Evolutionary conservation across 1,140 invertebrate species (phyloP), one percentile per base, ranked within the genome.

Genomic region (Capitella teleta): DNA sequence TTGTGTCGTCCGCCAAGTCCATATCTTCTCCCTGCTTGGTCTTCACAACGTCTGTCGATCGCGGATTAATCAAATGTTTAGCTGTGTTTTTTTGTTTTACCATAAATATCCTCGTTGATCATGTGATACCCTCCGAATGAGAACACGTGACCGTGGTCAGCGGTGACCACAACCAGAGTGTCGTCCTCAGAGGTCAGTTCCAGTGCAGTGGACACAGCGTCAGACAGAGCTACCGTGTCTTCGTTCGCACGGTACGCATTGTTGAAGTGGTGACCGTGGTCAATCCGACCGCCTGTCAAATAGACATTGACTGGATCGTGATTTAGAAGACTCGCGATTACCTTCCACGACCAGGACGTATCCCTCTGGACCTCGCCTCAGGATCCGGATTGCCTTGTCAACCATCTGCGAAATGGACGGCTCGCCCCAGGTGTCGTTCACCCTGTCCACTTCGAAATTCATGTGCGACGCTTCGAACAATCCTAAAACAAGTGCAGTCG

Each of bases 271-370:
- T 95, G 87, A 1, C 82, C 86, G 57, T 82, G 81, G 68, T 95
- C 91, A 34, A 96, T 92, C 23, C 64, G 56, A 6, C 74, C 76
- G 68, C 66, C 72, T 62, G 38, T n/a, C n/a, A n/a, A n/a, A n/a
- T n/a, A n/a, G n/a, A n/a, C n/a, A n/a, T n/a, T n/a, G n/a, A n/a
- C n/a, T n/a, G n/a, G n/a, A n/a, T n/a, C n/a, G n/a, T n/a, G n/a
- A n/a, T n/a, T n/a, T n/a, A n/a, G n/a, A n/a, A n/a, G n/a, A n/a
- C n/a, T n/a, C n/a, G n/a, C n/a, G n/a, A n/a, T n/a, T 95, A 88
- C 86, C 87, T 79, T 93, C 89, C 3, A 92, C 84, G 60, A 92
- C 83, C 12, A 93, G 70, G 62, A 92, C 88, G 68, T 82, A 93
- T 21, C 92, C 91, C 26, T 86, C 81, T 6, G 80, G 70, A 59